These are phyloP conservation scores for Damaliscus lunatus DNA, from an alignment of 2,113 vertebrate genomes.

Conservation along the genomic window DNA sequence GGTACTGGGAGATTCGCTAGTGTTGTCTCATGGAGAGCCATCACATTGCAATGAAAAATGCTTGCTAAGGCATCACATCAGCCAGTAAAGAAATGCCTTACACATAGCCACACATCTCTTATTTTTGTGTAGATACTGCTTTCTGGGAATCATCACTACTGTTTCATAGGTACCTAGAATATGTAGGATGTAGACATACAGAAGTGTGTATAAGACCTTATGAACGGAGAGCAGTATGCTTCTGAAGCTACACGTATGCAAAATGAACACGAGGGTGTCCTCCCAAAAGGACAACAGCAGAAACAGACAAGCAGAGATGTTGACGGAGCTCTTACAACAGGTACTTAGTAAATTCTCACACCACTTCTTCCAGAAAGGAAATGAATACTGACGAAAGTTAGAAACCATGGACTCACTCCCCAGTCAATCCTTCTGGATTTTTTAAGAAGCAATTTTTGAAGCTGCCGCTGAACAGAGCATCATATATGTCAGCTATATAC, in stretches of 20 bases:
- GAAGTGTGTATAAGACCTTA: too few relatives aligned
- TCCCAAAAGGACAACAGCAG: constrained; percentile 1
- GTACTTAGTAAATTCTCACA: background rate
- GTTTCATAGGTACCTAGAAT: background rate
- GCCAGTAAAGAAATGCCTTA: constrained; percentile 76
- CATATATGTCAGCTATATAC: background rate
- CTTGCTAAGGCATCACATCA: constrained; percentile 70
- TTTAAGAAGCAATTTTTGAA: background rate
- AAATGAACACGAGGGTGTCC: background rate
- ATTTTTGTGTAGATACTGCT: constrained; percentile 48
- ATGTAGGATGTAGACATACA: background rate
- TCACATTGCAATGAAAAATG: constrained; percentile 72
- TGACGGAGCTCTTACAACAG: background rate
- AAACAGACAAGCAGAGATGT: background rate
- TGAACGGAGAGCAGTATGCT: background rate
- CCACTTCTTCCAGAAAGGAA: constrained; percentile 47
- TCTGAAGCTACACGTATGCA: background rate
- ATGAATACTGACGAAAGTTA: background rate
- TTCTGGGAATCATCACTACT: constrained; percentile 50
- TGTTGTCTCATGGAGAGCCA: constrained; percentile 69
- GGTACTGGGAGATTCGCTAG: constrained; percentile 70
- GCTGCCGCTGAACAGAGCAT: background rate
- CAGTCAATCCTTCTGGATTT: background rate
- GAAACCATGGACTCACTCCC: background rate
- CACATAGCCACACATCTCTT: constrained; percentile 57